Conservation (phyloP, 2,797 vertebrate genomes). For the Halcyon chelicuti region DNA sequence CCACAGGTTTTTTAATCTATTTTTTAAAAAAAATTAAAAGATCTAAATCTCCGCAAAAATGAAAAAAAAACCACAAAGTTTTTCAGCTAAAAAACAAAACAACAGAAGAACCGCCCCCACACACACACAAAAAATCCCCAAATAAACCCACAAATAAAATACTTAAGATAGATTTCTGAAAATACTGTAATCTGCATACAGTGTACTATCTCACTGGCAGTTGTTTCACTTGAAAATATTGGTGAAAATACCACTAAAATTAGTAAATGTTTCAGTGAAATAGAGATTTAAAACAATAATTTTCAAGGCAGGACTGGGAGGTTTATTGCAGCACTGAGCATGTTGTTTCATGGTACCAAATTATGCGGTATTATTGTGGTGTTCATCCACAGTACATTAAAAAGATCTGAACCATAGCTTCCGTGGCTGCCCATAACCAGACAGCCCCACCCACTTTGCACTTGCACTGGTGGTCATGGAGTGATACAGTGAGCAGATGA, state of each 20-base stretch:
- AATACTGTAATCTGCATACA: background rate
- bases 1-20: rapidly evolving
- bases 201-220: background rate
- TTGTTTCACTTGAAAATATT: background rate
- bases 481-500: background rate
- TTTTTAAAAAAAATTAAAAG: too few relatives aligned
- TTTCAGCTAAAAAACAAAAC: background rate
- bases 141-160: background rate
- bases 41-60: background rate
- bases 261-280: background rate
- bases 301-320: background rate
- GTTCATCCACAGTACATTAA: background rate
- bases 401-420: background rate
- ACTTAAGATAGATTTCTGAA: background rate
- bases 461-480: background rate
- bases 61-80: background rate
- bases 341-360: background rate
- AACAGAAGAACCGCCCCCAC: background rate
- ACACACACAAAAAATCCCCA: too few relatives aligned
- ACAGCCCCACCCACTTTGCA: background rate
- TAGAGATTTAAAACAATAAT: background rate
- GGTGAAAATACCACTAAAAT: background rate
- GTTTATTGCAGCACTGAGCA: background rate
- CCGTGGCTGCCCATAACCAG: background rate
- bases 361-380: background rate